phyloP scores from a whole-genome alignment of 35 echinoderm and acorn worm species.

The Amphiura filiformis region DNA sequence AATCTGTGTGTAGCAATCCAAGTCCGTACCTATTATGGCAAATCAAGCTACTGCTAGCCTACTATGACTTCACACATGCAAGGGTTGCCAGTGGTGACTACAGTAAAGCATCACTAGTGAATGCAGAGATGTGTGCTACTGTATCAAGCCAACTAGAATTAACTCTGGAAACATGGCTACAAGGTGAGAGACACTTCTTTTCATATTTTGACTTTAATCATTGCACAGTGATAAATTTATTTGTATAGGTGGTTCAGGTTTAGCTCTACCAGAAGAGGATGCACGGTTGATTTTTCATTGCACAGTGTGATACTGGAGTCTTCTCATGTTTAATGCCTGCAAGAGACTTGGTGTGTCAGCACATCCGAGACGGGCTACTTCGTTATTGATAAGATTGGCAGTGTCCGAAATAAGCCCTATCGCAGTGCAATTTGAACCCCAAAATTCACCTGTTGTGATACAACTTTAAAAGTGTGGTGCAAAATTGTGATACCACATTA shows the following conservation, averaged over 20 bases:
- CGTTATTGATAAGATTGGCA: no score
- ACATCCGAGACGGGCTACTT: no score
- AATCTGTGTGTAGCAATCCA: neutral
- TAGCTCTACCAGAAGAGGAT: neutral
- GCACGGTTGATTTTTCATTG: neutral
- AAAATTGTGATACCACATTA: no score
- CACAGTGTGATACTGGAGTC: no score
- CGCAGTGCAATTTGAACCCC: no score
- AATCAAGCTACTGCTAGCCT: constrained; percentile 50
- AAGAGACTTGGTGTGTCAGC: no score
- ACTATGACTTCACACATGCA: constrained; percentile 23
- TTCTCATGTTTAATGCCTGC: no score
- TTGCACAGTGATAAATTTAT: neutral
- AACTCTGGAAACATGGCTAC: constrained; percentile 31
- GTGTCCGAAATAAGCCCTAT: no score
- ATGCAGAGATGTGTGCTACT: constrained; percentile 33
- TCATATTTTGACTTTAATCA: neutral
- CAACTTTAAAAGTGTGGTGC: no score
- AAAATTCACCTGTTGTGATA: no score
- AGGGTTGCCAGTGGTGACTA: neutral
- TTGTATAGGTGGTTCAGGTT: neutral
- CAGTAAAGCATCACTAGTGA: neutral
- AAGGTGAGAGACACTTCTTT: neutral
- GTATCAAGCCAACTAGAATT: constrained; percentile 31
- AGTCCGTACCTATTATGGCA: constrained; percentile 37